These are phyloP conservation scores for Brachionus calyciflorus DNA, from an alignment of 1,140 invertebrate genomes.

Conservation along the genomic window DNA sequence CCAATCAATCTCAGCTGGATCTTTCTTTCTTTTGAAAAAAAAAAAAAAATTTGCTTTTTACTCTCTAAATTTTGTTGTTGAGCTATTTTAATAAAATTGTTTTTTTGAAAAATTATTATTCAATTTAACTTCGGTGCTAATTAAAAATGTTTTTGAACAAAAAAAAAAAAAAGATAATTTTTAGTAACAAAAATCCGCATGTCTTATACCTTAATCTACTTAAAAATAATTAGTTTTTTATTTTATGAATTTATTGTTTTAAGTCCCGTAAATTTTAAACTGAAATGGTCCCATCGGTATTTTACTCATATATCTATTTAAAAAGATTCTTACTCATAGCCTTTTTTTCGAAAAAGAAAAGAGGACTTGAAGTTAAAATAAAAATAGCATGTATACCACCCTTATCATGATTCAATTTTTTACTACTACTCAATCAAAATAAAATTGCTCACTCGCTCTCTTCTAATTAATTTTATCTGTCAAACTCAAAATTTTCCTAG, in stretches of 20 bases:
- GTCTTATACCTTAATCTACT: too few species aligned
- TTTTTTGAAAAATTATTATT: not conserved
- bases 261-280: too few species aligned
- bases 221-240: too few species aligned
- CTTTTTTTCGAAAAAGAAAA: too few species aligned
- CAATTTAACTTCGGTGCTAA: not conserved
- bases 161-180: not conserved
- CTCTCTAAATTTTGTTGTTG: not conserved
- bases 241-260: too few species aligned
- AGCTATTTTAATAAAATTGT: conserved; percentile 41
- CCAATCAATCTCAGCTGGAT: conserved; percentile 45
- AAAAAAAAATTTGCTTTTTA: not conserved
- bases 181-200: too few species aligned
- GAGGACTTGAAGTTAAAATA: too few species aligned
- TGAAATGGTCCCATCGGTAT: too few species aligned
- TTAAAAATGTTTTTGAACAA: not conserved
- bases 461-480: not conserved
- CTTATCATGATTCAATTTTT: not conserved
- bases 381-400: not conserved
- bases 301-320: too few species aligned
- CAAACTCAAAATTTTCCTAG: not conserved
- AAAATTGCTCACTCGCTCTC: not conserved
- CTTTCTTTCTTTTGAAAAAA: not conserved
- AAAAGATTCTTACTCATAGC: too few species aligned
- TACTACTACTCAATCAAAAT: not conserved